Evolutionary conservation across 2,113 vertebrate genomes (phyloP).

Genomic region (Leiothrix lutea): DNA sequence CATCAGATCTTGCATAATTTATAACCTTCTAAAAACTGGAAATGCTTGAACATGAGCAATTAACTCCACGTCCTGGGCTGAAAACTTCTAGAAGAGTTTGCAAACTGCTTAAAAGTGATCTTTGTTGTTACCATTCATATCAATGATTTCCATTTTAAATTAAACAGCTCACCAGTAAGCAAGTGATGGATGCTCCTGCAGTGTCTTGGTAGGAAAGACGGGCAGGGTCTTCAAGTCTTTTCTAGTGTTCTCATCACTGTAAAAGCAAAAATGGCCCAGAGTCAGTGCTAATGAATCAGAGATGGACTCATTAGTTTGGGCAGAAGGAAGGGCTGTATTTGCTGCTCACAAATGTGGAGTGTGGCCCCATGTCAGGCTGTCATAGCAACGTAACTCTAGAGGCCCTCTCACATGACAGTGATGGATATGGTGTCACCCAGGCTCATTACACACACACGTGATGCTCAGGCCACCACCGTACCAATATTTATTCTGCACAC

Average conservation of each 20-base stretch:
- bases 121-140: neutral
- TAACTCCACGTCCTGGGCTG: neutral
- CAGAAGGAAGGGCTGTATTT: neutral
- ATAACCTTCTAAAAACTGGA: neutral
- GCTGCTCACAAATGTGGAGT: neutral
- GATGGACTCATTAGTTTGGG: neutral
- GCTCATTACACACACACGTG: neutral
- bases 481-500: constrained; percentile 5
- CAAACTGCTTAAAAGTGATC: neutral
- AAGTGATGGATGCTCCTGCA: constrained; percentile 94
- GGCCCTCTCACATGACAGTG: constrained; percentile 43
- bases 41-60: neutral
- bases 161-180: constrained; percentile 87
- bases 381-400: constrained; percentile 38
- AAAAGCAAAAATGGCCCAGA: neutral
- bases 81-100: neutral
- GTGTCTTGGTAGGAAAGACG: constrained; percentile 87
- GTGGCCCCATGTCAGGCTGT: neutral
- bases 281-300: constrained; percentile 11
- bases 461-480: neutral
- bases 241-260: constrained; percentile 85
- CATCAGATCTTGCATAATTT: neutral
- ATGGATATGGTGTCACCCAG: neutral
- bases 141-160: neutral
- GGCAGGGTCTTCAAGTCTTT: constrained; percentile 89